Conservation (phyloP, 2,797 vertebrate species). For the Chrysocyon brachyurus region DNA sequence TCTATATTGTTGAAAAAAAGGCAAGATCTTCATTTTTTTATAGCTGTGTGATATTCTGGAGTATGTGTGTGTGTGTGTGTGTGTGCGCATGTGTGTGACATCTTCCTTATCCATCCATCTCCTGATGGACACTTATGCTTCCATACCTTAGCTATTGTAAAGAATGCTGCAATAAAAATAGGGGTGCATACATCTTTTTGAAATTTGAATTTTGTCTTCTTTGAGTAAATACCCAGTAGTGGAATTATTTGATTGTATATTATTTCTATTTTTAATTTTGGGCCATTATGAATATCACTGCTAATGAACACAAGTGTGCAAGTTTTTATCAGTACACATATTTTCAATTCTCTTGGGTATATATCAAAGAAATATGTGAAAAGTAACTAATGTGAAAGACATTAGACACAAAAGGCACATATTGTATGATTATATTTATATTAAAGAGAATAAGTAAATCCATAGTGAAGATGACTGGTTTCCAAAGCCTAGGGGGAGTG, state of each 20-base stretch:
- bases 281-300: not conserved
- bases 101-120: not conserved
- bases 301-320: not conserved
- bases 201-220: not conserved
- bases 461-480: not conserved
- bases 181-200: not conserved
- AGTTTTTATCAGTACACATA: not conserved
- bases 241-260: not conserved
- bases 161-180: not conserved
- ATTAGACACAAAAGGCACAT: not conserved
- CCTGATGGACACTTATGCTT: not conserved
- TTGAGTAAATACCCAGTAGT: not conserved
- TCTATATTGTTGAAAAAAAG: not conserved
- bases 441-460: conserved; percentile 3
- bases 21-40: not conserved
- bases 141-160: not conserved
- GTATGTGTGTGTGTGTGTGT: not conserved
- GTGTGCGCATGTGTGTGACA: not conserved
- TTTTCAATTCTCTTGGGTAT: not conserved
- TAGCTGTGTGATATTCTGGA: not conserved
- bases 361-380: not conserved
- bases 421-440: not conserved
- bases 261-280: not conserved
- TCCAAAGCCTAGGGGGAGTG: not conserved
- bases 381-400: not conserved